Base-by-base conservation (phyloP, 2,797 vertebrate genomes). In the Melanogrammus aeglefinus region DNA sequence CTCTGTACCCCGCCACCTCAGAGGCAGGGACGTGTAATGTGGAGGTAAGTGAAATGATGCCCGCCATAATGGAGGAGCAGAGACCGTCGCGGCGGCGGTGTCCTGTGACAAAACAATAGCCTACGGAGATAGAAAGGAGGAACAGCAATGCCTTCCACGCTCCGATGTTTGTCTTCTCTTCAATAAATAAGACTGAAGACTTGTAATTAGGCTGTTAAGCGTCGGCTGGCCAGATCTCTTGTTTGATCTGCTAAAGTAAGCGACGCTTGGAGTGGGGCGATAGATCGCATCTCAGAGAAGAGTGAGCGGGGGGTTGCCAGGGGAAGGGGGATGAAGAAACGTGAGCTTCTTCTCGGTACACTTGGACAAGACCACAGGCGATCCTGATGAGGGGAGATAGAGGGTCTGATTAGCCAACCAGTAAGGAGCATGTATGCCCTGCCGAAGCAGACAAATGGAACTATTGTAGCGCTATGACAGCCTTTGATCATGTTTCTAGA, bases 321-420 rank as follows among this genome's bases (percentile, higher is more conserved):
- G 63, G 70, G 2, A 18, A 82, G 81, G 87, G 90, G 90, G 93
- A 93, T 91, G 87, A 92, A 92, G 90, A 91, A 89, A 93, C 82
- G 84, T 84, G 90, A 91, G 90, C 83, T 75, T 72, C 69, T 82
- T 90, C 90, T 27, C 8, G 24, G 63, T 87, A 86, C 83, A 81
- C 84, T 85, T 91, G 87, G 83, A 83, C 18, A 74, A 88, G 91
- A 90, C 87, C 90, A 88, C 87, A 89, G 88, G 89, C 91, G 86
- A 90, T 91, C 87, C 84, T 89, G 90, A 90, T 90, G 86, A 87
- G 70, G 89, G 87, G 92, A 87, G 90, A 91, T 93, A 90, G 88
- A 87, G 87, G 82, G 84, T 93, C 88, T 93, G 91, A 91, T 93
- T 93, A 94, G 91, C 90, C 90, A 89, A 87, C 89, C 89, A 88